phyloP scores from a whole-genome alignment of 2,113 vertebrate species.

The Myrmecobius fasciatus region DNA sequence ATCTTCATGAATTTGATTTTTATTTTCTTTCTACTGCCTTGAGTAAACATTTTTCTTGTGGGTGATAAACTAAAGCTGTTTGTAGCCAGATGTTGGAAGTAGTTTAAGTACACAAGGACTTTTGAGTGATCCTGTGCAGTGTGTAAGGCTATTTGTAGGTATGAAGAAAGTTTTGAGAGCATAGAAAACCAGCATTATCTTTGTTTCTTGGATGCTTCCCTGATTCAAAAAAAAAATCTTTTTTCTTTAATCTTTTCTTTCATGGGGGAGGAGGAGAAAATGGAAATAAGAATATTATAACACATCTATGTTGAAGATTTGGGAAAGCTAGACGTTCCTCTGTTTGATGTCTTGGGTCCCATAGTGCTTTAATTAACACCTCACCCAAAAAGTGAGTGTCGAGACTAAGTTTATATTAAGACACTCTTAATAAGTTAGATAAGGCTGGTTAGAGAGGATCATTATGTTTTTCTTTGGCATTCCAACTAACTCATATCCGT shows the following conservation, averaged over 20 bases:
- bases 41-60: background rate
- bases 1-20: conserved; percentile 26
- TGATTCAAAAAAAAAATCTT: background rate
- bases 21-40: conserved; percentile 36
- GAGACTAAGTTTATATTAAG: conserved; percentile 30
- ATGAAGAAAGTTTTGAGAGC: conserved; percentile 7
- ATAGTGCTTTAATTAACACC: conserved; percentile 46
- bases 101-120: background rate
- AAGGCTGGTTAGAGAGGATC: conserved; percentile 40
- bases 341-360: background rate
- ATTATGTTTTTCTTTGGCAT: conserved; percentile 70
- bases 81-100: background rate
- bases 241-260: background rate
- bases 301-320: conserved; percentile 5
- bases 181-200: conserved; percentile 19
- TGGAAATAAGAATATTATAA: background rate
- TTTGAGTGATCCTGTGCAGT: background rate
- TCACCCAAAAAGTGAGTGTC: conserved; percentile 22
- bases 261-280: background rate
- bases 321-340: conserved; percentile 30
- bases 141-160: background rate
- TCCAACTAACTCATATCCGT: conserved; percentile 81
- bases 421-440: conserved; percentile 69
- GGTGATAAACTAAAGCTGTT: background rate
- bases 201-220: conserved; percentile 37